A percentile compares a stretch with the other conserved stretches of the same genome.
Evolutionary conservation across 1,140 invertebrate genomes (phyloP).

Genomic region (Sminthurides bifidus): DNA sequence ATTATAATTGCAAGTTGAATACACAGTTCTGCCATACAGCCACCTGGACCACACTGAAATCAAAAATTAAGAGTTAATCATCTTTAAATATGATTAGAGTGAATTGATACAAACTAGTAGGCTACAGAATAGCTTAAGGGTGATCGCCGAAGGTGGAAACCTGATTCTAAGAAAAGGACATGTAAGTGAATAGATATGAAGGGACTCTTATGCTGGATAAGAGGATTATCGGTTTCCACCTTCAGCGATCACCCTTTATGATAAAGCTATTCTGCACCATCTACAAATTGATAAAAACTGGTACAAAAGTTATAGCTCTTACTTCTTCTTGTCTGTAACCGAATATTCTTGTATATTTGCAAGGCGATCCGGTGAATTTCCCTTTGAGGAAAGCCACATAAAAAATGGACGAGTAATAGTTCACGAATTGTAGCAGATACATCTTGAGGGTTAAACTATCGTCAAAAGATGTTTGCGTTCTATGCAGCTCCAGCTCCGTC

Average conservation of each 20-base stretch:
- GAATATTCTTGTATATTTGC: conserved; percentile 61
- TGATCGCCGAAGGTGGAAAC: too few species aligned
- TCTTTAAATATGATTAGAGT: too few species aligned
- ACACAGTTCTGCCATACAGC: conserved; percentile 52
- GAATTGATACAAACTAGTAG: too few species aligned
- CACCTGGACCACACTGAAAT: conserved; percentile 48
- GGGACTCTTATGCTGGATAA: too few species aligned
- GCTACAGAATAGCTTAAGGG: too few species aligned
- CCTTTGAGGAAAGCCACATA: conserved; percentile 98
- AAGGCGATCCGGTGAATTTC: conserved; percentile 75
- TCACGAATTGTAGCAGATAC: conserved; percentile 94
- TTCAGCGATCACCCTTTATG: too few species aligned
- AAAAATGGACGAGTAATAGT: conserved; percentile 97
- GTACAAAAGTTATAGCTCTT: conserved; percentile 21
- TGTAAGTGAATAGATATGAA: too few species aligned
- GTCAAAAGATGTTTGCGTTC: conserved; percentile 96
- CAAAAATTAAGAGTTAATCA: too few species aligned
- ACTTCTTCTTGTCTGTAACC: conserved; percentile 73
- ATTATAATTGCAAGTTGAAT: conserved; percentile 58
- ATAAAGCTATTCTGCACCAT: too few species aligned
- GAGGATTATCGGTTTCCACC: too few species aligned
- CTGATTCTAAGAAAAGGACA: too few species aligned
- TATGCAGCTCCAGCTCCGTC: conserved; percentile 83
- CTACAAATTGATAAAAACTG: background rate
- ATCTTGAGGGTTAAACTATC: conserved; percentile 94